Conservation (phyloP, 2,797 vertebrate species). For the Triplophysa yarkandensis region DNA sequence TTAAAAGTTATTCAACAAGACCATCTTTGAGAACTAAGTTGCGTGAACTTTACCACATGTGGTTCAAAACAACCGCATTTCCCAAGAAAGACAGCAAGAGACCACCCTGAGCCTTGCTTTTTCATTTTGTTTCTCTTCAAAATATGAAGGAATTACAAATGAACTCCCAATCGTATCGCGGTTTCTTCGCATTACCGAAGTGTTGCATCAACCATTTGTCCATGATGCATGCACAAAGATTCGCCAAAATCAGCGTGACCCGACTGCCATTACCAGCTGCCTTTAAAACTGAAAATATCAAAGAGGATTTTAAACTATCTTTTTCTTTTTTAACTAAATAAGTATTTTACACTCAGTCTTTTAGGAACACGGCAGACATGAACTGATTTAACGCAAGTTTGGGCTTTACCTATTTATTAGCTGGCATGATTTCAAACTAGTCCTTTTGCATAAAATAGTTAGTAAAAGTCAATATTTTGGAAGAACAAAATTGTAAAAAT, state of each 20-base stretch:
- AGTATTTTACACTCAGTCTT: conserved; percentile 54
- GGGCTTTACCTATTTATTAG: conserved; percentile 76
- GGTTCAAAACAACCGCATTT: not conserved
- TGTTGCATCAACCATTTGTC: conserved; percentile 38
- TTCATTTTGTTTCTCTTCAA: not conserved
- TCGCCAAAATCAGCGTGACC: conserved; percentile 17
- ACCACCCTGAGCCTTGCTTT: not conserved
- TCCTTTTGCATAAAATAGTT: too few relatives aligned
- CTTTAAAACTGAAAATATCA: conserved; percentile 13
- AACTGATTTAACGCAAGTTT: conserved; percentile 70
- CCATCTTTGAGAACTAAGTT: not conserved
- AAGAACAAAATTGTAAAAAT: not conserved
- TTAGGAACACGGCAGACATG: conserved; percentile 57
- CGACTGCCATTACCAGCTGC: conserved; percentile 14
- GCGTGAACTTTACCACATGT: not conserved
- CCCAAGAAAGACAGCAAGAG: not conserved
- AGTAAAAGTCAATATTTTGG: too few relatives aligned
- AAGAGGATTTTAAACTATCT: conserved; percentile 13
- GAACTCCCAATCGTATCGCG: not conserved
- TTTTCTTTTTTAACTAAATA: conserved; percentile 44
- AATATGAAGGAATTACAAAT: conserved; percentile 11
- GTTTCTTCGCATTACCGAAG: conserved; percentile 10
- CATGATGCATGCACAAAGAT: conserved; percentile 8
- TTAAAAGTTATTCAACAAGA: too few relatives aligned
- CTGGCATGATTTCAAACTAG: conserved; percentile 46